phyloP scores from a whole-genome alignment of 2,113 vertebrate genomes.

The Sinocyclocheilus anshuiensis region DNA sequence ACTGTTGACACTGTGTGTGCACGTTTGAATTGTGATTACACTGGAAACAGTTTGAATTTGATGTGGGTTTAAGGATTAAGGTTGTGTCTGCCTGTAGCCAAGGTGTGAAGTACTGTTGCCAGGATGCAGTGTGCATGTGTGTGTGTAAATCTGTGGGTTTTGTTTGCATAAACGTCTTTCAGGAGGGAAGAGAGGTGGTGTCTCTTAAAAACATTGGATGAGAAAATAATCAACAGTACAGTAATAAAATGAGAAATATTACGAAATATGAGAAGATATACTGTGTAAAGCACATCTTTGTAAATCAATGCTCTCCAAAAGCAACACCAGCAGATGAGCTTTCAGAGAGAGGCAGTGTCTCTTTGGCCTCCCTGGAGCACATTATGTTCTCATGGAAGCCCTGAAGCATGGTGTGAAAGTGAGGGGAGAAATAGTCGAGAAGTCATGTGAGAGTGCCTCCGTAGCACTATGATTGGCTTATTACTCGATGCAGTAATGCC shows the following conservation, averaged over 20 bases:
- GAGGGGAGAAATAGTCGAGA: neutral
- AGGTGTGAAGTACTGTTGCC: conserved; percentile 37
- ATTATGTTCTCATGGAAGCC: neutral
- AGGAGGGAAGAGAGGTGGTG: neutral
- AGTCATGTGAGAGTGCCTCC: neutral
- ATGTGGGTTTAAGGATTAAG: conserved; percentile 56
- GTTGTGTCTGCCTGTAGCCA: conserved; percentile 32
- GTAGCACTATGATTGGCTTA: neutral
- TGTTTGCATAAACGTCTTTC: conserved; percentile 41
- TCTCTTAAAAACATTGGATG: neutral
- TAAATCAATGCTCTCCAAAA: neutral
- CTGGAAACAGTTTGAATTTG: conserved; percentile 47
- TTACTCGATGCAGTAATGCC: neutral
- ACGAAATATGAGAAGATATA: neutral
- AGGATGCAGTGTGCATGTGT: conserved; percentile 47
- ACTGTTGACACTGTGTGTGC: conserved; percentile 42
- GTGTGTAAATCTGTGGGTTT: conserved; percentile 40
- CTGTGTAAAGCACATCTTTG: neutral
- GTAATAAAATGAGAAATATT: neutral
- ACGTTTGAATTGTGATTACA: conserved; percentile 36
- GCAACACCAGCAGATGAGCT: conserved; percentile 10
- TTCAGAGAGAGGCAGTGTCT: neutral
- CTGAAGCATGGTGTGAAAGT: neutral
- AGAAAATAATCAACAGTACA: conserved; percentile 13
- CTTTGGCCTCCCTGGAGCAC: neutral